Evolutionary conservation across 2,888 invertebrate species (phyloP), one percentile per base, ranked within the genome.

Genomic region (Palloptera scutellata): DNA sequence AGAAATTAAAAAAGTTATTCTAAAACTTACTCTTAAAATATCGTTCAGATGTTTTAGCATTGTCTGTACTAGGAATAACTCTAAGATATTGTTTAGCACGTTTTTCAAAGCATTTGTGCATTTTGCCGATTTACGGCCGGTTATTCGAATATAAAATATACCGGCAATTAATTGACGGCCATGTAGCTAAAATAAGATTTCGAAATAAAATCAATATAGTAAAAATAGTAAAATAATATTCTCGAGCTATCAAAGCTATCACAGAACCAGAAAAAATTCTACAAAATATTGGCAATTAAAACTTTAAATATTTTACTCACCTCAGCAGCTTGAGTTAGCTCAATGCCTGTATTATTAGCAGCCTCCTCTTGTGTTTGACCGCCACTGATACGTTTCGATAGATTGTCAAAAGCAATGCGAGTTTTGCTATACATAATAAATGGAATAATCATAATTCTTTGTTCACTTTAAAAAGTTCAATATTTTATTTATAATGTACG

Each of bases 341-440:
- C 92, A 51, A 97, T 92, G 0, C 95, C 94, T 0, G 92, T 91
- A 80, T 90, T 87, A 83, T 97, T 97, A 91, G 94, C 94, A 0
- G 96, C 96, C 78, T 92, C 91, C 77, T 94, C 93, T 53, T 89
- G 88, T 17, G 89, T 88, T 13, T 88, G 78, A 1, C 94, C 94
- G 30, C 81, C 84, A 62, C 86, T 87, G 66, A 91, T 87, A n/a
- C 92, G 87, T 48, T 87, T 87, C 69, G 92, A 89, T 67, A 95
- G 89, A 74, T 91, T 90, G 1, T 89, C 86, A 63, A 90, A 90
- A 42, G 92, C 91, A 55, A 88, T 75, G 17, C 89, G 88, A 70
- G 92, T 89, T 87, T 93, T 92, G 60, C 93, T 93, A 81, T 64
- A 67, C n/a, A n/a, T n/a, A n/a, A n/a, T 30, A 61, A 63, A 60